Base-by-base conservation (phyloP, 2,113 vertebrate genomes). In the Poecile atricapillus region DNA sequence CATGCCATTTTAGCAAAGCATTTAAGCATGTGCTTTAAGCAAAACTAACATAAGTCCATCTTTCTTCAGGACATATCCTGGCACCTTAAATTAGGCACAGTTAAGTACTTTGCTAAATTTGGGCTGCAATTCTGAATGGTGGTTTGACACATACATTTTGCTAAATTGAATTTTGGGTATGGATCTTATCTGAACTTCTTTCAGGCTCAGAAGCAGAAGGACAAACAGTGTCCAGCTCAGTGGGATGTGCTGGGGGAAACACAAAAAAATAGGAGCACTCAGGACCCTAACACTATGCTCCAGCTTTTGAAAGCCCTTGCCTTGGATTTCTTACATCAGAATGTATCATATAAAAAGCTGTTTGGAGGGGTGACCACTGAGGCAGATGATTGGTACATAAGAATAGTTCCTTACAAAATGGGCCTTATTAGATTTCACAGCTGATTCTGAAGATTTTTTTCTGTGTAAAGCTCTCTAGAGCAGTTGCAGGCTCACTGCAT, bases 1-100 rank as follows among this genome's bases (percentile, higher is more conserved):
- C 83, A 87, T 82, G 53, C 65, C 90, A 50, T 64, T 85, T 87
- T 87, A 80, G 89, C 81, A 93, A 93, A 87, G 70, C 41, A 77
- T 93, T 96, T 90, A 92, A 93, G 52, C 76, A 49, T 35, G 60
- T 64, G 44, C 60, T 90, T 86, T 78, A 80, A 63, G 39, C 56
- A 86, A 92, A 86, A n/a, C 31, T 49, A 60, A 59, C 2, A 0
- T 27, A 80, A 70, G 27, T 78, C 35, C 30, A 43, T 37, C 43
- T 73, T 27, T 46, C 43, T 83, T 87, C 30, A 78, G 64, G 74
- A 65, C 24, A 88, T 10, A 44, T 62, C 43, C 3, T 24, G 46
- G 16, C 8, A 83, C 17, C 49, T 76, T 74, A 78, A 77, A 88
- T 74, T 75, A 93, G 44, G 50, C 49, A 63, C 56, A 89, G 33